Evolutionary conservation across 2,797 vertebrate species (phyloP), one percentile per base, ranked within the genome.

Genomic region (Pseudomugil gertrudae): DNA sequence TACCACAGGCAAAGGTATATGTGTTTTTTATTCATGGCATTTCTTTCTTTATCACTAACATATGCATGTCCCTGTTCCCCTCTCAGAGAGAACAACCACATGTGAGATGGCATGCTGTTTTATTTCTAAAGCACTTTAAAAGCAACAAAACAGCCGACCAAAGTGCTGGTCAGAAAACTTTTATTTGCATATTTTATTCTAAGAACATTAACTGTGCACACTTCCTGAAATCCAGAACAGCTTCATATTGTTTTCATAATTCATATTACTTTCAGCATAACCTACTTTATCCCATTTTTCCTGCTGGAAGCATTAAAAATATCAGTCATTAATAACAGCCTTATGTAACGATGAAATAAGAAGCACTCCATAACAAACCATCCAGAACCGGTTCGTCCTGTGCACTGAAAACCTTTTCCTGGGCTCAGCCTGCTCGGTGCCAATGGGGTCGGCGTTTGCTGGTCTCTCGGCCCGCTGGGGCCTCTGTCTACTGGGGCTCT

Each of bases 1-100:
- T 92, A 92, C 72, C 57, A 69, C 57, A 56, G 53, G 66, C 79
- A 78, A 92, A 92, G 89, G 92, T 93, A 78, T 74, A 87, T 79
- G 79, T 79, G n/a, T 70, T 77, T 87, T 79, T 78, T 33, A 58
- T 69, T 78, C 79, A 64, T 86, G 84, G 78, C 83, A 78, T 81
- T 69, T 84, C 88, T 93, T 76, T 65, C 82, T 89, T 89, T 91
- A 94, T 93, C 86, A 63, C 79, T 84, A 89, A 85, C 90, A 92
- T 56, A 86, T 93, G 91, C 78, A 56, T 55, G 65, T 72, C 87
- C 62, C 73, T 74, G 78, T 72, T 66, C 72, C 63, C 56, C 72
- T 70, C 69, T 67, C 36, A 40, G 43, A 64, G 68, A 65, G 66
- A 73, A 83, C 74, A 84, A 56, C 54, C 64, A 17, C 36, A 52